Base-by-base conservation (phyloP, 2,113 vertebrate species). In the Petrocephalus zakoni region DNA sequence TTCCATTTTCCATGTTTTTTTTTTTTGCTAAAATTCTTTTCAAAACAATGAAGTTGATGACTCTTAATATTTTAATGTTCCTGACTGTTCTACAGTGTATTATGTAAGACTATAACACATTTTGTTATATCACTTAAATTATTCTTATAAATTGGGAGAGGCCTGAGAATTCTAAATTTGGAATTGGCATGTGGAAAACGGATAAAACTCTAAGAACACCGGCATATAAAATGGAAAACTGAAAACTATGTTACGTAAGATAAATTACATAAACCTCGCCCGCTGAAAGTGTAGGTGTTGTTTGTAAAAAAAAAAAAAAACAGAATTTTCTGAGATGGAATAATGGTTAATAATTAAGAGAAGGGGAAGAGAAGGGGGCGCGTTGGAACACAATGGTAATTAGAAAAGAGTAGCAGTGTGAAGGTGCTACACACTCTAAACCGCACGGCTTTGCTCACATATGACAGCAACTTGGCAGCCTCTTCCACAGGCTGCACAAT, bases 261-360 rank as follows among this genome's bases (percentile, higher is more conserved):
- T 83, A 21, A 61, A 37, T 93, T 94, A 92, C 90, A 90, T 92
- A 94, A 95, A 75, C 37, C 49, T 87, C 51, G 88, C 90, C 55
- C 84, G 78, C 72, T 91, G 75, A 90, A 89, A 68, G 87, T 83
- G 87, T 93, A 93, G 90, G 84, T 91, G 90, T 91, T 42, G 85
- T 9, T 85, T 78, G 64, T 89, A 85, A 88, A 89, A 58, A 61
- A 88, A 89, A 58, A 61, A 64, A 9, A 46, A 87, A 61, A 47
- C 7, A 58, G 19, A 61, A 64, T 78, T 88, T 88, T 51, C 15
- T 47, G 37, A 90, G 21, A 61, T 7, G 75, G 19, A 68, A 86
- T 2, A 49, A n/a, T 42, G 56, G 22, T 34, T 47, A 15, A 58
- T 46, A 87, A 87, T 87, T 87, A 52, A 90, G 82, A 87, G 87